Conservation (phyloP, 2,797 vertebrate genomes). For the Microctenopoma steveboyesi region DNA sequence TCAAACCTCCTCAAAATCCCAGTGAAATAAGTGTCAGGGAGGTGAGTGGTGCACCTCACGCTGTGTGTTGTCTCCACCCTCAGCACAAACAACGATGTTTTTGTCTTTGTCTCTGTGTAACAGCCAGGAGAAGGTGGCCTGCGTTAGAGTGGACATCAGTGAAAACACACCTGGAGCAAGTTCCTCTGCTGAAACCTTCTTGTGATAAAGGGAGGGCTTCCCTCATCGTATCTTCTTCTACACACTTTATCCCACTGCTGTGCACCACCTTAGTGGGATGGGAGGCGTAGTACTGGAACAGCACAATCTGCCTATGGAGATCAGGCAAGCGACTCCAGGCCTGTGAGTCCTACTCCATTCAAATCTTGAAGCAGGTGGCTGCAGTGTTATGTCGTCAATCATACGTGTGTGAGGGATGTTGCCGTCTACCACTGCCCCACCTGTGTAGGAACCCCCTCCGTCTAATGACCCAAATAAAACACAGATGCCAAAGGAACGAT, state of each 20-base stretch:
- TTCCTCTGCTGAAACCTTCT: constrained; percentile 89
- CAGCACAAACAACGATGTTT: not conserved
- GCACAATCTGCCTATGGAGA: constrained; percentile 36
- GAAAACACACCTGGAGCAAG: constrained; percentile 83
- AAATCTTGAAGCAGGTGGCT: constrained; percentile 18
- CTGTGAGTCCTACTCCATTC: constrained; percentile 28
- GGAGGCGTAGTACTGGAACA: constrained; percentile 42
- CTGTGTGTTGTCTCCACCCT: not conserved
- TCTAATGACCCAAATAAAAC: constrained; percentile 30
- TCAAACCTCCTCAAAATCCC: constrained; percentile 88
- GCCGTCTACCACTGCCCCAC: constrained; percentile 50
- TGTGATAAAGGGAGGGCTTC: constrained; percentile 78
- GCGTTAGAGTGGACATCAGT: constrained; percentile 90
- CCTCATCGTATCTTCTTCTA: constrained; percentile 14
- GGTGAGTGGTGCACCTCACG: constrained; percentile 75
- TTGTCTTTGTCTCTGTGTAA: constrained; percentile 48
- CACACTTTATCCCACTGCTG: constrained; percentile 31
- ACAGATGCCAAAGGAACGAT: constrained; percentile 75
- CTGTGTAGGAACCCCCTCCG: constrained; percentile 46
- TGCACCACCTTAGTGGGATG: constrained; percentile 30
- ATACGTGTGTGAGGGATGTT: constrained; percentile 24
- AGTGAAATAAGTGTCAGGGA: constrained; percentile 88
- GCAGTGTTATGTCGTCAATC: constrained; percentile 23
- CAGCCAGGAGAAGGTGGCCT: constrained; percentile 92
- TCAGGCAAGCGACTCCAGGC: constrained; percentile 28